Conservation (phyloP, 1,140 invertebrate species). For the Atta texana region DNA sequence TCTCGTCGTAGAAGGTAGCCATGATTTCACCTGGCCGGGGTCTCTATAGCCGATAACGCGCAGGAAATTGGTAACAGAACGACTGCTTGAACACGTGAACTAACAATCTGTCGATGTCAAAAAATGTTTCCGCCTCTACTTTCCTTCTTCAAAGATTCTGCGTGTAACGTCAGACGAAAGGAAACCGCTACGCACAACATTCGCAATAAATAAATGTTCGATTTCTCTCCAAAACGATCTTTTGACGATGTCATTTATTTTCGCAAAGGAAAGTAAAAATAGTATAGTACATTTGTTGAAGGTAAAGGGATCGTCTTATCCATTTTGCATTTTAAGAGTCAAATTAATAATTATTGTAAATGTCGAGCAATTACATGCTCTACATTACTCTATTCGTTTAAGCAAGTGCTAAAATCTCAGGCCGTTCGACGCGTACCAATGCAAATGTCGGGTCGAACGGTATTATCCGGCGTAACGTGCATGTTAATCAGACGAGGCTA, state of each 20-base stretch:
- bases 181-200: neutral
- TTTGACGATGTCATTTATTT: neutral
- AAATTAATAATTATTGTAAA: neutral
- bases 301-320: neutral
- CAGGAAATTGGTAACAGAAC: conserved; percentile 72
- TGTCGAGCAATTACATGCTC: neutral
- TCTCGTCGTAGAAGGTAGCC: conserved; percentile 39
- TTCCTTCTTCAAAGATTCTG: conserved; percentile 3
- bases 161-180: neutral
- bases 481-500: conserved; percentile 84
- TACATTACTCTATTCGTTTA: conserved; percentile 8
- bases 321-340: neutral
- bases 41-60: conserved; percentile 65
- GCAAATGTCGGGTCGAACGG: conserved; percentile 82
- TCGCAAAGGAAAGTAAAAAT: neutral
- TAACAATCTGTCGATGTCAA: conserved; percentile 62
- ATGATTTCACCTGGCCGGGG: conserved; percentile 67
- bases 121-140: conserved; percentile 49
- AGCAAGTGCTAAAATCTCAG: conserved; percentile 71
- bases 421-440: conserved; percentile 82
- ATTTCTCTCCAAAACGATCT: neutral
- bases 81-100: conserved; percentile 66
- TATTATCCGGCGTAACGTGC: conserved; percentile 81
- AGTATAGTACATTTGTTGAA: neutral
- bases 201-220: conserved; percentile 17